Evolutionary conservation across 2,888 invertebrate genomes (phyloP), one percentile per base, ranked within the genome.

Genomic region (Melieria omissa): DNA sequence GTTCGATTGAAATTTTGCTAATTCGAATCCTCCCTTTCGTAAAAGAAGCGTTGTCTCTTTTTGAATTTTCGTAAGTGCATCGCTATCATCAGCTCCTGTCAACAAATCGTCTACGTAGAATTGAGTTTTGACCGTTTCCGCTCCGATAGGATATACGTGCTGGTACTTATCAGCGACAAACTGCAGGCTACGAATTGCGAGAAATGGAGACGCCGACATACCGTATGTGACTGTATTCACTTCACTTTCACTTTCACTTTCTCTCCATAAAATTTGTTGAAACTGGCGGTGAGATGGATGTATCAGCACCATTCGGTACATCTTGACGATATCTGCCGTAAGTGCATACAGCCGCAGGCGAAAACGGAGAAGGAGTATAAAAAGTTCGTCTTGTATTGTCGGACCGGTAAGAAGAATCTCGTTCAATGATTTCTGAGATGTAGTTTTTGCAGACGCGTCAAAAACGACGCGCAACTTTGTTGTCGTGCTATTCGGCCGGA

Each of bases 221-320:
- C 77, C 77, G 47, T 75, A 74, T 0, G 74, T 74, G 7, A 76
- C 73, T 0, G 75, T 77, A 61, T 75, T 76, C 1, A 76, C 58
- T 14, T 68, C 12, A n/a, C n/a, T n/a, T n/a, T n/a, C n/a, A n/a
- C n/a, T n/a, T 1, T 64, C 65, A 46, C 54, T 65, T 9, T 72
- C 70, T 44, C 75, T 69, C 73, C 74, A 77, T 8, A 78, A 44
- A 62, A 76, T 75, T 3, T 77, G 70, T 55, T 75, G 76, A 52
- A 62, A 76, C 42, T 52, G 55, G 7, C 69, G 70, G 16, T 75
- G 72, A 16, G 10, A 5, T 45, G 52, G 64, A 49, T 74, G 57
- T 9, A 77, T 42, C 4, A 72, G 12, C 16, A 76, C 70, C 29
- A 29, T 29, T n/a, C 74, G 71, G 29, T 76, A 75, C 74, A 76